A percentile compares a stretch with the other conserved stretches of the same genome.
phyloP scores from a whole-genome alignment of 2,113 vertebrate genomes.

The Opisthocomus hoazin region DNA sequence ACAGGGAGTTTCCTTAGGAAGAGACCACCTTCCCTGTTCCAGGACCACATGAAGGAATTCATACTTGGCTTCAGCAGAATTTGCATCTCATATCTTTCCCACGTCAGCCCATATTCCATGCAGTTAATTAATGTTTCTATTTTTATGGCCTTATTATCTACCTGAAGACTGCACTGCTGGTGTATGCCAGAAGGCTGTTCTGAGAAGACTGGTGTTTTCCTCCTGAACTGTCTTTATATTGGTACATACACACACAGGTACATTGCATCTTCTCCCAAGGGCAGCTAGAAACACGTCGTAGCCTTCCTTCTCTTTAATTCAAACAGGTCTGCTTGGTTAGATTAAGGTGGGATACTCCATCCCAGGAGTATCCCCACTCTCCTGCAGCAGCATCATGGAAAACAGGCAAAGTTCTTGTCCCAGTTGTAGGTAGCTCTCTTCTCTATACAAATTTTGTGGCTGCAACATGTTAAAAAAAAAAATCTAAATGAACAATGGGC shows the following conservation, averaged over 20 bases:
- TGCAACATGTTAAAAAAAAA: neutral
- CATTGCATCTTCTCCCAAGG: neutral
- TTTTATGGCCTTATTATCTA: constrained; percentile 8
- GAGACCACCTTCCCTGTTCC: neutral
- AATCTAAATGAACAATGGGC: neutral
- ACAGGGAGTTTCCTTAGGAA: neutral
- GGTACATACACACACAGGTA: neutral
- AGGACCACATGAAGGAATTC: neutral
- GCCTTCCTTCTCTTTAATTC: neutral
- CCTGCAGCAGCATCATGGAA: neutral
- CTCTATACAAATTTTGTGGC: neutral
- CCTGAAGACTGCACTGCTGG: neutral
- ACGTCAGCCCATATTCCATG: neutral
- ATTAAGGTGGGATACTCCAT: neutral
- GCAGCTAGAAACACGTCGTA: neutral
- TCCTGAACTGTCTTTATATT: neutral
- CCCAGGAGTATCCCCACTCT: neutral
- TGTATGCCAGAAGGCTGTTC: neutral
- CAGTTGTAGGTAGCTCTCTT: neutral
- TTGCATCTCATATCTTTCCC: constrained; percentile 18
- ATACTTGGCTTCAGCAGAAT: neutral
- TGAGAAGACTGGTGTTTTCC: neutral
- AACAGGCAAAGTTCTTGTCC: neutral
- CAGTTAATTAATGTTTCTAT: constrained; percentile 11
- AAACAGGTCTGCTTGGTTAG: neutral